Base-by-base conservation (phyloP, 2,797 vertebrate species). In the Trachops cirrhosus region DNA sequence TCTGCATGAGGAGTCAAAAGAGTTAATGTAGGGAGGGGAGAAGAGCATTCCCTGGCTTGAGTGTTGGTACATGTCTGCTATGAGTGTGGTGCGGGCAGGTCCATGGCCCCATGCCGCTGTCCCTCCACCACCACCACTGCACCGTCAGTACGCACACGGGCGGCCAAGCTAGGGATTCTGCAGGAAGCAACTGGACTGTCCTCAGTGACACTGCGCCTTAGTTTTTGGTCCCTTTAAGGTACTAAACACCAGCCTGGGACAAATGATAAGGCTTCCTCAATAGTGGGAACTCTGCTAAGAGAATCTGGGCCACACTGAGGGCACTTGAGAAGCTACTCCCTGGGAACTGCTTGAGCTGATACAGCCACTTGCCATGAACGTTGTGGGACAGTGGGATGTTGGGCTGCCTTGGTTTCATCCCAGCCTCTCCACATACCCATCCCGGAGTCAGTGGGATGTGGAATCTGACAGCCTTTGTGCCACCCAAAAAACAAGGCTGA, bases 121-220 rank as follows among this genome's bases (percentile, higher is more conserved):
- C 73, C 29, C 52, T 52, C 21, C 75, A 11, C 2, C 21, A 26
- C 59, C 37, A 18, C 50, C 32, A 3, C 52, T 32, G 26, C 0
- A 2, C 15, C 18, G 0, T n/a, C 59, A 41, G 3, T 14, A 24
- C 24, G 32, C 14, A 32, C 70, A 71, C 34, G 26, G 15, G 21
- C 32, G 11, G 26, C 79, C 67, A 52, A 39, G 48, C 32, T 5
- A 4, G 29, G 70, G 14, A 74, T 59, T 46, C 54, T 0, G 0
- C 32, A 18, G 14, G 52, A 46, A 59, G 34, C 41, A 59, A 57
- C 6, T 5, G 7, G 26, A 16, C 32, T 78, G 6, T 57, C 59
- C 67, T 94, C 91, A 9, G 57, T 34, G 79, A 70, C 57, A 14
- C 78, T 44, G 85, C 4, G 18, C 50, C 80, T 96, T 73, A 24